Evolutionary conservation across 1,140 invertebrate genomes (phyloP).

Genomic region (Papilio polyxenes): DNA sequence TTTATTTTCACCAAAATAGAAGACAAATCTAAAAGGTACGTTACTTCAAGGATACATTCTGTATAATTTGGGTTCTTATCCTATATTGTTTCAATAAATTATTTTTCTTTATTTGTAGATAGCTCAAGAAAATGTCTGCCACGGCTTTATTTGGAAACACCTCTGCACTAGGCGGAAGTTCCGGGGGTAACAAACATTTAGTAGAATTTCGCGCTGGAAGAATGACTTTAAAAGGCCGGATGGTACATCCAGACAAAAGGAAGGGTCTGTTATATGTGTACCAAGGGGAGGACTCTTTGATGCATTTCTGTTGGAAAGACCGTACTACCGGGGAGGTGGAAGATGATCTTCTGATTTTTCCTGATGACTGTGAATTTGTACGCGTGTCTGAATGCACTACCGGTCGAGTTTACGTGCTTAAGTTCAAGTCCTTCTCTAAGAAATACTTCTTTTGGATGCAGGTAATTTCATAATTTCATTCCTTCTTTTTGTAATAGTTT

Average conservation of each 20-base stretch:
- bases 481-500: background rate
- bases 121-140: constrained; percentile 78
- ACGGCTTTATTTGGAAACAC: constrained; percentile 88
- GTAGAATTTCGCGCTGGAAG: constrained; percentile 98
- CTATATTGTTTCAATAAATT: background rate
- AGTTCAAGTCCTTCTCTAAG: constrained; percentile 96
- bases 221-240: constrained; percentile 96
- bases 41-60: background rate
- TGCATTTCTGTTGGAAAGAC: constrained; percentile 99
- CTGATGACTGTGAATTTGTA: constrained; percentile 99
- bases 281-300: constrained; percentile 96
- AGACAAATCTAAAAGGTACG: background rate
- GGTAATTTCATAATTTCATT: constrained; percentile 78
- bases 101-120: background rate
- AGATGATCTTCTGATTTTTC: constrained; percentile 98
- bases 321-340: constrained; percentile 86
- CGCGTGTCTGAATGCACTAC: constrained; percentile 97
- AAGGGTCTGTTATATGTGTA: constrained; percentile 97
- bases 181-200: constrained; percentile 93
- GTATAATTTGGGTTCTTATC: background rate
- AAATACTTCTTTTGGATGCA: constrained; percentile 99
- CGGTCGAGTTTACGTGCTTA: constrained; percentile 96
- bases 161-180: constrained; percentile 87
- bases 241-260: constrained; percentile 96
- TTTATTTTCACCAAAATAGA: background rate